phyloP scores from a whole-genome alignment of 2,888 invertebrate species.

The Rambutsinella grinnellia region DNA sequence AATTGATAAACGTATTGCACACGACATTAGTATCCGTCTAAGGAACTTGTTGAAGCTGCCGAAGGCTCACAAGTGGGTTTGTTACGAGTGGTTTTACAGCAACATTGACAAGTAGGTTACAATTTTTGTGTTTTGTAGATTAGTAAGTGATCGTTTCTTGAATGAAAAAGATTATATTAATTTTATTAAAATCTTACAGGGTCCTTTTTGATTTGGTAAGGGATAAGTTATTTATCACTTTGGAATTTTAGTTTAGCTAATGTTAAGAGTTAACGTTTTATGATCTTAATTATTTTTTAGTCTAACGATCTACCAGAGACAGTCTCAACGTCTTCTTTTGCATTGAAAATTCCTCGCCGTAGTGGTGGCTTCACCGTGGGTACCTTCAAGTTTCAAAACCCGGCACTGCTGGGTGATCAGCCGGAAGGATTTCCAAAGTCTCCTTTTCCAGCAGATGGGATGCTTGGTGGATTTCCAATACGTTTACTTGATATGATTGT shows the following conservation, averaged over 20 bases:
- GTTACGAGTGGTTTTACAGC: constrained; percentile 99
- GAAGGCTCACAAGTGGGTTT: constrained; percentile 99
- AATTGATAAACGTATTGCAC: constrained; percentile 88
- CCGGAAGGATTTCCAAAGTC: constrained; percentile 68
- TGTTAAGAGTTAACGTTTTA: neutral
- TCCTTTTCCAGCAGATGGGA: constrained; percentile 71
- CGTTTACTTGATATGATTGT: constrained; percentile 86
- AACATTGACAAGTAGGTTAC: constrained; percentile 89
- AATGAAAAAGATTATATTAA: too few species aligned
- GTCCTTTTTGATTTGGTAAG: too few species aligned
- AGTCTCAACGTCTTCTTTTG: constrained; percentile 85
- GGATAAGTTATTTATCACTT: neutral
- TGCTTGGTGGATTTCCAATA: constrained; percentile 85
- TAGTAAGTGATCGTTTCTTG: too few species aligned
- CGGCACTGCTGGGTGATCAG: constrained; percentile 69
- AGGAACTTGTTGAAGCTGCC: constrained; percentile 95
- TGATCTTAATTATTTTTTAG: constrained; percentile 67
- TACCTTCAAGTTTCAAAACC: constrained; percentile 68
- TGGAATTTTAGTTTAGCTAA: neutral
- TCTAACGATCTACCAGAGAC: constrained; percentile 94
- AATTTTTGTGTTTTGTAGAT: too few species aligned
- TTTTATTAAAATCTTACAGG: too few species aligned
- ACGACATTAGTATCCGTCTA: constrained; percentile 88
- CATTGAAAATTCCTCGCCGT: constrained; percentile 83
- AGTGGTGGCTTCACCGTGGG: constrained; percentile 68